Evolutionary conservation across 1,140 invertebrate genomes (phyloP).

Genomic region (Calephelis virginiensis): DNA sequence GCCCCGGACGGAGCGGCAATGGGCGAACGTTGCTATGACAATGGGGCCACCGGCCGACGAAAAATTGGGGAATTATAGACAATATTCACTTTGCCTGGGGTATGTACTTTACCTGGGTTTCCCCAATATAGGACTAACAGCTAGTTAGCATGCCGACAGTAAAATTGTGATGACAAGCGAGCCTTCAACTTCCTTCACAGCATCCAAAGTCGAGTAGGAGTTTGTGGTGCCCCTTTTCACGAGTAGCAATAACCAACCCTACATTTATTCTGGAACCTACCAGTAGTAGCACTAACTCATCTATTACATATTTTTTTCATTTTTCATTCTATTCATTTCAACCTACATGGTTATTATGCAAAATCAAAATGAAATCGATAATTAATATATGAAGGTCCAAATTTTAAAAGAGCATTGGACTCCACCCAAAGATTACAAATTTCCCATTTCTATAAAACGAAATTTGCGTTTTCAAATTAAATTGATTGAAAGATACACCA

Average conservation of each 20-base stretch:
- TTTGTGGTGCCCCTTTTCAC: background rate
- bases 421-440: background rate
- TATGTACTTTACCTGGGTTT: no score
- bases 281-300: background rate
- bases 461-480: background rate
- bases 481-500: background rate
- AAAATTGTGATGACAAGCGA: background rate
- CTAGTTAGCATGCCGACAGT: background rate
- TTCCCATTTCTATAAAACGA: background rate
- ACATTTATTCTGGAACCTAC: background rate
- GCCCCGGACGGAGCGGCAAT: no score
- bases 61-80: no score
- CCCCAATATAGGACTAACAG: background rate
- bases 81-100: no score
- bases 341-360: background rate
- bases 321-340: background rate
- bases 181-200: background rate
- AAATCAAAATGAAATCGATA: background rate
- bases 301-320: background rate
- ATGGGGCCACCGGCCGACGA: no score
- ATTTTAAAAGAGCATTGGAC: slow-evolving; percentile 2
- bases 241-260: background rate
- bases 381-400: background rate
- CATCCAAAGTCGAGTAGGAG: background rate
- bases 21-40: no score